phyloP scores from a whole-genome alignment of 1,140 invertebrate genomes.

The Dendroctonus ponderosae region DNA sequence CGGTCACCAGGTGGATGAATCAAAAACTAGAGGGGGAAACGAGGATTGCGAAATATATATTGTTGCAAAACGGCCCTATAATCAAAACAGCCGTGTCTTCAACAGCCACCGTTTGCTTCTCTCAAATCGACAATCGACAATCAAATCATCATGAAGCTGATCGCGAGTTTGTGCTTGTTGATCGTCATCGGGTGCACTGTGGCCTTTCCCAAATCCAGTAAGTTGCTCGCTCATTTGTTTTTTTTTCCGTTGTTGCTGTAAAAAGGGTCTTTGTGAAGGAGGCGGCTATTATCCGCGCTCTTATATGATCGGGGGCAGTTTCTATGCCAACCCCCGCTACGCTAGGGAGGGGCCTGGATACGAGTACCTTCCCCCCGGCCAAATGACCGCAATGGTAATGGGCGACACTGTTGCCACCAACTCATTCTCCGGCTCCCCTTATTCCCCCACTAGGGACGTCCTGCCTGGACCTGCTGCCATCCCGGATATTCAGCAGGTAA shows the following conservation, averaged over 20 bases:
- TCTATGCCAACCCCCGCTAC: slow-evolving; percentile 34
- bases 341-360: slow-evolving; percentile 20
- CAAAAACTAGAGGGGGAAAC: slow-evolving; percentile 9
- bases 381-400: slow-evolving; percentile 41
- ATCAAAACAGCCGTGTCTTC: slow-evolving; percentile 6
- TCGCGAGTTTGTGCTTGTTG: slow-evolving; percentile 19
- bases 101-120: not conserved
- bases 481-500: slow-evolving; percentile 14
- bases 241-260: not conserved
- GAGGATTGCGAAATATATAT: slow-evolving; percentile 28
- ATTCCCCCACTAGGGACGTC: not conserved
- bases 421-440: slow-evolving; percentile 27
- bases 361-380: slow-evolving; percentile 37
- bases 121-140: not conserved
- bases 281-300: slow-evolving; percentile 19
- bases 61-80: slow-evolving; percentile 4
- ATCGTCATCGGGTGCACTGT: slow-evolving; percentile 8
- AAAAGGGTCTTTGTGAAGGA: slow-evolving; percentile 5
- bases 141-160: slow-evolving; percentile 3
- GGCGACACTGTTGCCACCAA: slow-evolving; percentile 43
- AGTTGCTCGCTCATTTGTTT: slow-evolving; percentile 3
- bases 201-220: slow-evolving; percentile 23
- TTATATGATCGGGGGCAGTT: slow-evolving; percentile 51
- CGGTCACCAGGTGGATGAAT: slow-evolving; percentile 18
- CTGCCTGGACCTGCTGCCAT: not conserved